phyloP scores from a whole-genome alignment of 2,113 vertebrate genomes.

The Erythrolamprus reginae region DNA sequence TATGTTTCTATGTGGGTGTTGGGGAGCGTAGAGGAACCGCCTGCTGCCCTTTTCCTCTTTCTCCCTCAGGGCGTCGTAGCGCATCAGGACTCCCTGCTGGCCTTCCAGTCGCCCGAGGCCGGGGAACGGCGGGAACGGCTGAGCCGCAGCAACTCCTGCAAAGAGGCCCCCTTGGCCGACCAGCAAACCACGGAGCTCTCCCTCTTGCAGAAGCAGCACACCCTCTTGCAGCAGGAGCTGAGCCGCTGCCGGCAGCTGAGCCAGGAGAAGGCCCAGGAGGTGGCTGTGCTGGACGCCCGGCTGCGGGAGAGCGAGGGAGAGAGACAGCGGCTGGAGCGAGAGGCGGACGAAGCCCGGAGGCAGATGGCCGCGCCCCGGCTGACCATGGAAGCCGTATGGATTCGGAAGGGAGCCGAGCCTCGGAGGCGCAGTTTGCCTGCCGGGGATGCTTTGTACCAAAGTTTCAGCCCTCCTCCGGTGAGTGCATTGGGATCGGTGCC shows the following conservation, averaged over 20 bases:
- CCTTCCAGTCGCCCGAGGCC: slow-evolving; percentile 70
- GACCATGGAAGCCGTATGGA: slow-evolving; percentile 44
- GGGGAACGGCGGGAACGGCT: slow-evolving; percentile 54
- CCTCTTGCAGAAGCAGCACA: slow-evolving; percentile 80
- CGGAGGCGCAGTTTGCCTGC: slow-evolving; percentile 66
- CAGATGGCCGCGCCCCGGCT: slow-evolving; percentile 68
- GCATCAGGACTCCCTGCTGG: slow-evolving; percentile 83
- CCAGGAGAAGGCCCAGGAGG: slow-evolving; percentile 62
- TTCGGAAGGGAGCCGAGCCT: slow-evolving; percentile 49
- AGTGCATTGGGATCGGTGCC: neutral
- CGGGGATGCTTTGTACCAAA: slow-evolving; percentile 64
- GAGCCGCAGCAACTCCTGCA: slow-evolving; percentile 65
- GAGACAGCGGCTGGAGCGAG: slow-evolving; percentile 65
- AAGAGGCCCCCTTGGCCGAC: slow-evolving; percentile 47
- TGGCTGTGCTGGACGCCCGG: slow-evolving; percentile 66
- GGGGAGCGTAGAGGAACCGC: neutral
- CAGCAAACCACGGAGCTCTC: slow-evolving; percentile 71
- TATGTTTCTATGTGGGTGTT: too few relatives aligned
- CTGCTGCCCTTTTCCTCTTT: neutral
- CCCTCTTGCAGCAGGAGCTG: slow-evolving; percentile 84
- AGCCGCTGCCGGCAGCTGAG: slow-evolving; percentile 68
- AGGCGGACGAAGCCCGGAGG: slow-evolving; percentile 71
- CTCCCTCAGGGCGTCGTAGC: slow-evolving; percentile 72
- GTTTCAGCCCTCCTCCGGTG: slow-evolving; percentile 57
- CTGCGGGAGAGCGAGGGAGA: slow-evolving; percentile 80